Percentiles rank a stretch among this genome's conserved stretches.
These are phyloP conservation scores for Gymnoscopelus braueri DNA, from an alignment of 2,797 vertebrate species.

Conservation along the genomic window DNA sequence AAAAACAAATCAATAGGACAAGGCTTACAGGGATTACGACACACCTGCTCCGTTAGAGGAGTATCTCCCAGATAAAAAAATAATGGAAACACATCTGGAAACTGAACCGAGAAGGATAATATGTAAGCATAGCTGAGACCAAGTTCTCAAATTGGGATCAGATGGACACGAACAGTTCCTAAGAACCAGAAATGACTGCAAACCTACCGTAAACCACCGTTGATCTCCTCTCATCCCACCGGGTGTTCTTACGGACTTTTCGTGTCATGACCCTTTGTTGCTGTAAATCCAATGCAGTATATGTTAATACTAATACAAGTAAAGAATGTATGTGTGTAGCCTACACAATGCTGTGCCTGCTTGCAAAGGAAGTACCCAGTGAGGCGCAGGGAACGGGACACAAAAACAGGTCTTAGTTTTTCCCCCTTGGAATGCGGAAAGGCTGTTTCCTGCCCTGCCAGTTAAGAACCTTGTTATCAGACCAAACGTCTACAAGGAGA, in stretches of 20 bases:
- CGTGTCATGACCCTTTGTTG: conserved; percentile 61
- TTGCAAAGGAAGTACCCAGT: conserved; percentile 8
- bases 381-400: conserved; percentile 10
- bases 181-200: neutral
- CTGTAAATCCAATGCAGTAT: neutral
- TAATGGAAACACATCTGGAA: neutral
- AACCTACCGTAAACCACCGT: conserved; percentile 82
- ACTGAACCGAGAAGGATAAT: neutral
- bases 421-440: conserved; percentile 79
- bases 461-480: conserved; percentile 63
- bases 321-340: neutral
- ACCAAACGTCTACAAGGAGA: conserved; percentile 42
- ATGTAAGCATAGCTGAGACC: neutral
- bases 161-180: neutral
- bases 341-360: conserved; percentile 4
- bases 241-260: conserved; percentile 55
- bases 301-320: neutral
- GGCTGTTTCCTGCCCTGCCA: conserved; percentile 74
- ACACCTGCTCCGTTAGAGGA: too few species aligned
- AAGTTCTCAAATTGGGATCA: neutral
- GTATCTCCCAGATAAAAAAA: neutral
- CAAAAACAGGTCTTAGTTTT: conserved; percentile 25
- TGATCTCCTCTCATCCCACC: conserved; percentile 79
- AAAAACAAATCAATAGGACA: too few species aligned
- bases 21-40: too few species aligned